A percentile compares a stretch with the other conserved stretches of the same genome.
phyloP scores from a whole-genome alignment of 1,140 invertebrate genomes.

The Eulimnadia texana region DNA sequence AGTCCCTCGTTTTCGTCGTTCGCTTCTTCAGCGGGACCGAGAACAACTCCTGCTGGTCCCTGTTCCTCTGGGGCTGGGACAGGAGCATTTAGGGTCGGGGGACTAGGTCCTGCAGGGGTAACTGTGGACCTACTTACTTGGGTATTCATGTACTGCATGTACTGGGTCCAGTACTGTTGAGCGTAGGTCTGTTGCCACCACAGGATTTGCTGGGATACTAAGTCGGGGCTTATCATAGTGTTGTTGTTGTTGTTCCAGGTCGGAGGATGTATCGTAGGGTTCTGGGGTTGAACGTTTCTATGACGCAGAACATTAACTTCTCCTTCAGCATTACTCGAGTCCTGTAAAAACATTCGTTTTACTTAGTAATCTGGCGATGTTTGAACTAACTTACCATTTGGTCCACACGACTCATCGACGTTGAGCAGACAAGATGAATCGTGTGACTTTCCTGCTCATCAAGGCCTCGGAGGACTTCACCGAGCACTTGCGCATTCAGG shows the following conservation, averaged over 20 bases:
- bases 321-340: too few species aligned
- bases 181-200: conserved; percentile 74
- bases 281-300: too few species aligned
- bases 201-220: conserved; percentile 39
- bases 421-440: not conserved
- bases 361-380: too few species aligned
- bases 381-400: too few species aligned
- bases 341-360: too few species aligned
- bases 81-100: conserved; percentile 17
- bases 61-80: conserved; percentile 18
- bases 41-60: conserved; percentile 6
- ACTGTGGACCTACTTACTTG: conserved; percentile 13
- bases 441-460: not conserved
- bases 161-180: conserved; percentile 62
- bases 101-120: conserved; percentile 20
- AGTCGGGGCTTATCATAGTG: conserved; percentile 14
- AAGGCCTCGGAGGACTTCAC: not conserved
- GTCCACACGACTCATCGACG: not conserved
- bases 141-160: conserved; percentile 42
- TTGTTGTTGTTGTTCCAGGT: too few species aligned
- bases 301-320: too few species aligned
- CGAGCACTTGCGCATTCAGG: not conserved
- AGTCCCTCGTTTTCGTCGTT: conserved; percentile 38
- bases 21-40: conserved; percentile 23
- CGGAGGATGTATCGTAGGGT: too few species aligned